These are phyloP conservation scores for Aphelocoma californica DNA, from an alignment of 2,797 vertebrate species.

Conservation along the genomic window DNA sequence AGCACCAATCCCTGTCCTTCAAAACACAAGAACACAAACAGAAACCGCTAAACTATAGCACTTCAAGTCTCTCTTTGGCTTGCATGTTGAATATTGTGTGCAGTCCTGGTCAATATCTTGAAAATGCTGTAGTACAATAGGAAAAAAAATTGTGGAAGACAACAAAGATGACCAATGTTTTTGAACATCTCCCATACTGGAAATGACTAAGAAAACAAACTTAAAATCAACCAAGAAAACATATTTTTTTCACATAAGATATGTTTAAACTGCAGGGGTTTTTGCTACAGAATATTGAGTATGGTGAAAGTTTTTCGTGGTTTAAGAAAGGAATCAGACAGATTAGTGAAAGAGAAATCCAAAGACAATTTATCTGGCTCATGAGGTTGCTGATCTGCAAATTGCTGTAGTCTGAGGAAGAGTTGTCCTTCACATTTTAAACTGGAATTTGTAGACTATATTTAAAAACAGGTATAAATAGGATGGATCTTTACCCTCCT, in stretches of 20 bases:
- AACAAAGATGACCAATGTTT: neutral
- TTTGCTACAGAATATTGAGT: neutral
- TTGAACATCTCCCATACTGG: neutral
- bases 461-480: neutral
- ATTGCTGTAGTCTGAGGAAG: neutral
- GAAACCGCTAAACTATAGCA: fast-evolving
- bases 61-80: neutral
- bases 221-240: neutral
- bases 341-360: neutral
- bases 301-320: neutral
- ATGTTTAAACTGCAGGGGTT: neutral
- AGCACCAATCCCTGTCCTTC: neutral
- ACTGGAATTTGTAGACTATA: neutral
- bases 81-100: neutral
- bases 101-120: neutral
- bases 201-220: neutral
- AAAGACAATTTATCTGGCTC: neutral
- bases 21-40: neutral
- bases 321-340: neutral
- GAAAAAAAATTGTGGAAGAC: neutral
- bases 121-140: neutral
- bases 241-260: fast-evolving
- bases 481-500: neutral
- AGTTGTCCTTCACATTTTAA: neutral
- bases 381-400: neutral